A percentile compares a stretch with the other conserved stretches of the same genome.
These are phyloP conservation scores for Psittacula cyanocephala DNA, from an alignment of 2,113 vertebrate genomes.

Conservation along the genomic window DNA sequence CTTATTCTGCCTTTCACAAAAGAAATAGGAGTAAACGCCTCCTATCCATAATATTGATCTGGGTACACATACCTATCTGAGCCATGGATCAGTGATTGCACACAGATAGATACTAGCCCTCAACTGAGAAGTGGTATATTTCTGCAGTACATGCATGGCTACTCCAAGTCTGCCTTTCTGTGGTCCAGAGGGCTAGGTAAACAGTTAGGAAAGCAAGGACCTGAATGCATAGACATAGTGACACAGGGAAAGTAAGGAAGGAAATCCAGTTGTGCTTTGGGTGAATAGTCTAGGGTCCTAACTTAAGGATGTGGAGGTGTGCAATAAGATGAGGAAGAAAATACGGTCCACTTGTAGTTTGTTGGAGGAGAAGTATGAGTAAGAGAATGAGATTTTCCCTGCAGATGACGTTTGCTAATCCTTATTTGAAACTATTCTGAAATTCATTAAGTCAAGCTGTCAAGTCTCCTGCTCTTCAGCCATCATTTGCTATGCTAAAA, in stretches of 20 bases:
- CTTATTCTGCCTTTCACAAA: background rate
- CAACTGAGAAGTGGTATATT: background rate
- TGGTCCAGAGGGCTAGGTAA: background rate
- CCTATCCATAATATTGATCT: background rate
- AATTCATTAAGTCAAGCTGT: background rate
- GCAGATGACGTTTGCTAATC: background rate
- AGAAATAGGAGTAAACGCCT: background rate
- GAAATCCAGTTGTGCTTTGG: background rate
- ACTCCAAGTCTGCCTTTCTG: background rate
- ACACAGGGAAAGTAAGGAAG: background rate
- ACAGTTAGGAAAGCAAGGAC: background rate
- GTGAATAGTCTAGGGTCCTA: background rate
- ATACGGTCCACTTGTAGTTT: background rate
- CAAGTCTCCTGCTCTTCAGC: background rate
- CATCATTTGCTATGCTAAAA: background rate
- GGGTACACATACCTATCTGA: background rate
- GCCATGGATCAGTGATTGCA: background rate
- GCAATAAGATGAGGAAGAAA: background rate
- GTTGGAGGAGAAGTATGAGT: background rate
- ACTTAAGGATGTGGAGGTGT: background rate
- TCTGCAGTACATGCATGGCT: background rate
- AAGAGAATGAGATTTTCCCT: background rate
- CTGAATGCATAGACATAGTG: background rate
- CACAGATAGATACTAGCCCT: background rate
- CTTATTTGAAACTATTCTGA: background rate